Conservation (phyloP, 2,797 vertebrate genomes). For the Acanthurus tractus region DNA sequence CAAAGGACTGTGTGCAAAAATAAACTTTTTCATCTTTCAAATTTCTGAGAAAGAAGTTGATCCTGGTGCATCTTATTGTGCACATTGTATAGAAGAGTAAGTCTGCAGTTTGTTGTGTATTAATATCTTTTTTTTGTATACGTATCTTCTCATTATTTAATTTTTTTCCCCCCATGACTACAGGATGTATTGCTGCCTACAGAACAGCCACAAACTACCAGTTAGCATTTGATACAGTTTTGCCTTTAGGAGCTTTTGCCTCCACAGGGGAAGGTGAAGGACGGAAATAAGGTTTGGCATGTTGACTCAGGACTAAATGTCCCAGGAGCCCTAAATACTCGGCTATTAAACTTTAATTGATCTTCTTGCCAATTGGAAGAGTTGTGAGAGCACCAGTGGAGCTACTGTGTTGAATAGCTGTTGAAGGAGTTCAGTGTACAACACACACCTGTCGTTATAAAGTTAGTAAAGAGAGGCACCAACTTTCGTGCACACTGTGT, state of each 20-base stretch:
- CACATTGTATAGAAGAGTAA: slow-evolving; percentile 5
- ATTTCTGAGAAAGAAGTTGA: slow-evolving; percentile 43
- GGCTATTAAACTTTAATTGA: slow-evolving; percentile 83
- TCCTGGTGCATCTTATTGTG: slow-evolving; percentile 29
- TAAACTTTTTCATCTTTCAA: slow-evolving; percentile 35
- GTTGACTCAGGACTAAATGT: slow-evolving; percentile 82
- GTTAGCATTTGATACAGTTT: slow-evolving; percentile 26
- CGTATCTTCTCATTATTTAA: slow-evolving; percentile 7
- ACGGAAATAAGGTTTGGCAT: slow-evolving; percentile 83
- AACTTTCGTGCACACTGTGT: background rate
- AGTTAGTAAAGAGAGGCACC: slow-evolving; percentile 13
- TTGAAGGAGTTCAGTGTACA: slow-evolving; percentile 7
- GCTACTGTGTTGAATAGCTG: slow-evolving; percentile 42
- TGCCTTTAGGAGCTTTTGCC: slow-evolving; percentile 54
- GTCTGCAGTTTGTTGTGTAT: background rate
- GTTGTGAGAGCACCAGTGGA: slow-evolving; percentile 49
- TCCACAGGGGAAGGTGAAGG: slow-evolving; percentile 60
- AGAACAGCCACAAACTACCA: slow-evolving; percentile 9
- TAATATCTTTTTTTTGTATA: background rate
- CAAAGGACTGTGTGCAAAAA: slow-evolving; percentile 54
- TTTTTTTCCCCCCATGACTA: background rate
- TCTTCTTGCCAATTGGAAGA: slow-evolving; percentile 63
- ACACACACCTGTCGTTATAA: slow-evolving; percentile 63
- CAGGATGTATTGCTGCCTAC: background rate
- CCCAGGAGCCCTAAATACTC: slow-evolving; percentile 75